Evolutionary conservation across 2,888 invertebrate genomes (phyloP).

Genomic region (Rhopalosiphum nymphaeae): DNA sequence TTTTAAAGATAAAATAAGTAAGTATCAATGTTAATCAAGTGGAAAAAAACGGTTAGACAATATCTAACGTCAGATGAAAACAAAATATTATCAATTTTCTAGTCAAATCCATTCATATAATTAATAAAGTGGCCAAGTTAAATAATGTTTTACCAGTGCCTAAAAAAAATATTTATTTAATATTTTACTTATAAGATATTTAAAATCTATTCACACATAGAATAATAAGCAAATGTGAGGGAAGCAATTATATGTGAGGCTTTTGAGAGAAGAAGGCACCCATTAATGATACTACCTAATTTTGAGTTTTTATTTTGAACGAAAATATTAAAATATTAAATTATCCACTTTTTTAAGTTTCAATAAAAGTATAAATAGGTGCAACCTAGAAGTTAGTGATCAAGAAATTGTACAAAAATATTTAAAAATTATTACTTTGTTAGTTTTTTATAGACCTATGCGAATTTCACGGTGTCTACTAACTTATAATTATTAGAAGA

Average conservation of each 20-base stretch:
- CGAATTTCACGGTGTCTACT: neutral
- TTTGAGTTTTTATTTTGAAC: no score
- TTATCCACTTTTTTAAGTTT: neutral
- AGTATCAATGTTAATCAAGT: neutral
- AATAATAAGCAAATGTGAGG: no score
- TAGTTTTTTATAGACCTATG: neutral
- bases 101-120: no score
- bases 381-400: neutral
- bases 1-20: neutral
- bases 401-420: neutral
- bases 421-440: neutral
- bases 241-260: no score
- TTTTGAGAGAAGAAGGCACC: no score
- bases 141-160: no score
- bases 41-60: neutral
- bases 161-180: neutral
- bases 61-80: no score
- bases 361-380: neutral
- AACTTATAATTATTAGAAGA: neutral
- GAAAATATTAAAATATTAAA: neutral
- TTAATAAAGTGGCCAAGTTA: no score
- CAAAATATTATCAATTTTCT: no score
- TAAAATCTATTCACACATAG: no score
- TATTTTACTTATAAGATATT: no score
- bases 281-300: no score